Conservation (phyloP, 2,113 vertebrate species). For the Pseudonaja textilis region DNA sequence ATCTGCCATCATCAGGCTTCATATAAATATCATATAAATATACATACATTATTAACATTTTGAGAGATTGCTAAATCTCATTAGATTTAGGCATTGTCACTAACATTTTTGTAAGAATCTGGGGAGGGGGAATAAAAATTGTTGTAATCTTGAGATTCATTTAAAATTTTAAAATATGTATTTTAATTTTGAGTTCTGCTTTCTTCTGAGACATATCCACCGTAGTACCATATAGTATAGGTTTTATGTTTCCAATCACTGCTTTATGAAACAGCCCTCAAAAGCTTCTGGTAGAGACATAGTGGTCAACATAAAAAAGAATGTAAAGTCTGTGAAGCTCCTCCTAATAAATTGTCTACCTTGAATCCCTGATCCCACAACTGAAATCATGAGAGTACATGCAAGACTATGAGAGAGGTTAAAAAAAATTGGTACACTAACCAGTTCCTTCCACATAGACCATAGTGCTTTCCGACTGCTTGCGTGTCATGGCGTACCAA, state of each 20-base stretch:
- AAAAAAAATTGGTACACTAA: constrained; percentile 61
- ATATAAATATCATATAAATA: not conserved
- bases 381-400: not conserved
- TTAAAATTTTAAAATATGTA: not conserved
- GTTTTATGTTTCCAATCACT: not conserved
- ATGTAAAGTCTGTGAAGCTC: not conserved
- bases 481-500: constrained; percentile 94
- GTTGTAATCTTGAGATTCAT: not conserved
- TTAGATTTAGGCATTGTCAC: not conserved
- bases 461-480: constrained; percentile 85
- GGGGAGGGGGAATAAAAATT: not conserved
- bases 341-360: not conserved
- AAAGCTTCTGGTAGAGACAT: not conserved
- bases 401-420: not conserved
- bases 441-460: constrained; percentile 91
- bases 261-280: not conserved
- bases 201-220: not conserved
- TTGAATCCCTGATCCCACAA: not conserved
- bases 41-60: not conserved
- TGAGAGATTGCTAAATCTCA: not conserved
- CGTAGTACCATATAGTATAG: not conserved
- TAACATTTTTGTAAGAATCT: not conserved
- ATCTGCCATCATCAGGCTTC: too few relatives aligned
- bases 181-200: not conserved
- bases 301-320: not conserved